phyloP scores from a whole-genome alignment of 2,797 vertebrate species.

The Phrynocephalus forsythii region DNA sequence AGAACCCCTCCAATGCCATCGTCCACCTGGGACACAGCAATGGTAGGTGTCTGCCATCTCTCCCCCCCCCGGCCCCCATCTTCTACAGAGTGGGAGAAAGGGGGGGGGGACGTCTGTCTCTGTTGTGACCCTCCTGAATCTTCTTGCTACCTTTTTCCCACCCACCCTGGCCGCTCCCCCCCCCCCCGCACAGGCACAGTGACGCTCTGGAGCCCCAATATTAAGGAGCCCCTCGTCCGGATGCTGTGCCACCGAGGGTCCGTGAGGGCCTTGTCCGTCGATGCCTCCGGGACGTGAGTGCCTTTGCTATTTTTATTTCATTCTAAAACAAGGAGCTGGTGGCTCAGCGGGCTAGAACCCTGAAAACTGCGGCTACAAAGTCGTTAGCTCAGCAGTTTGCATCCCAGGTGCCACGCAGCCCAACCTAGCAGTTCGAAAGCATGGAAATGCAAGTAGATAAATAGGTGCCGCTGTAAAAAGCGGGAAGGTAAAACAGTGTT shows the following conservation, averaged over 20 bases:
- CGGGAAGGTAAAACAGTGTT: too few relatives aligned
- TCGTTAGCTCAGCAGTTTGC: too few relatives aligned
- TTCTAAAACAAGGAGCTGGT: too few relatives aligned
- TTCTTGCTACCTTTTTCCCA: accelerated
- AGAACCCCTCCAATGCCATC: conserved; percentile 89
- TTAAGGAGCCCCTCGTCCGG: conserved; percentile 88
- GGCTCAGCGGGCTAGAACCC: too few relatives aligned
- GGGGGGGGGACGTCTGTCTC: not conserved
- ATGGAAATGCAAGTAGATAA: too few relatives aligned
- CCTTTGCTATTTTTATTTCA: too few relatives aligned
- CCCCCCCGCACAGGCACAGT: conserved; percentile 79
- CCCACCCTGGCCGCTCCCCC: too few relatives aligned
- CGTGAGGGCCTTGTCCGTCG: conserved; percentile 85
- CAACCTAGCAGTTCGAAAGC: too few relatives aligned
- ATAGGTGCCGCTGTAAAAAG: too few relatives aligned
- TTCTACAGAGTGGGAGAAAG: not conserved
- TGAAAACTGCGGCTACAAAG: too few relatives aligned
- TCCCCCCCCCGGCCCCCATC: too few relatives aligned
- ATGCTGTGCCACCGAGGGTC: conserved; percentile 89
- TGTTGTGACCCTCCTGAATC: accelerated
- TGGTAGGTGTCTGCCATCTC: conserved; percentile 48
- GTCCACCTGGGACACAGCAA: conserved; percentile 90
- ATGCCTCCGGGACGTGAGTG: conserved; percentile 89
- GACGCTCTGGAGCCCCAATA: conserved; percentile 89
- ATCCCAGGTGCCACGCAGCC: too few relatives aligned